Conservation (phyloP, 2,797 vertebrate species). For the Aselliscus stoliczkanus region DNA sequence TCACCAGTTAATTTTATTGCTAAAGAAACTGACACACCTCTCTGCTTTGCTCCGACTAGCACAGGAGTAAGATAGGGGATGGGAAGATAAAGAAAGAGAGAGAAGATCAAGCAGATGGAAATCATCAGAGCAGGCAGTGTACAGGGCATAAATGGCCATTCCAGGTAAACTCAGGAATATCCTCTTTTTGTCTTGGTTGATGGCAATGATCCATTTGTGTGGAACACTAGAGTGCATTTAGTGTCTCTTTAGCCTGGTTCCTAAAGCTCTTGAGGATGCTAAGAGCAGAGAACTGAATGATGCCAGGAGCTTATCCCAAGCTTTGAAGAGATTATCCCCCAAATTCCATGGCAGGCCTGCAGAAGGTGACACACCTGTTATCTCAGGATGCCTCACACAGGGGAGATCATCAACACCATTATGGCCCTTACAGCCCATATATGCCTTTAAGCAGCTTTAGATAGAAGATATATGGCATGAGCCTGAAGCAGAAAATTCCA, state of each 20-base stretch:
- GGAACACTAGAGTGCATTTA: slow-evolving; percentile 34
- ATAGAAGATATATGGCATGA: slow-evolving; percentile 68
- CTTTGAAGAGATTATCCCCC: slow-evolving; percentile 80
- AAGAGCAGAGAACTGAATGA: slow-evolving; percentile 72
- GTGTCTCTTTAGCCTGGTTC: slow-evolving; percentile 60
- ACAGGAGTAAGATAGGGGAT: not conserved
- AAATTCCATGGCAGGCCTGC: slow-evolving; percentile 72
- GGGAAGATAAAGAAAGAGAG: not conserved
- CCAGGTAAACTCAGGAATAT: slow-evolving; percentile 35
- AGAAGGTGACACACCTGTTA: slow-evolving; percentile 80
- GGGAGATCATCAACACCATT: slow-evolving; percentile 74
- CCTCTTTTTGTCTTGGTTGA: not conserved
- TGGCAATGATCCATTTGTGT: slow-evolving; percentile 8
- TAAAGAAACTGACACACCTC: not conserved
- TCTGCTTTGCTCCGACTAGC: not conserved
- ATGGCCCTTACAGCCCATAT: slow-evolving; percentile 67
- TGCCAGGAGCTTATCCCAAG: slow-evolving; percentile 72
- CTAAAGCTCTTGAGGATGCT: slow-evolving; percentile 68
- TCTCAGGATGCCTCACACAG: slow-evolving; percentile 71
- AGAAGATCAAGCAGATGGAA: not conserved
- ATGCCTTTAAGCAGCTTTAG: slow-evolving; percentile 81
- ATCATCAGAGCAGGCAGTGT: not conserved
- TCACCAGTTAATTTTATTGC: not conserved
- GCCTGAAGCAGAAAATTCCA: slow-evolving; percentile 66
- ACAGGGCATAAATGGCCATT: not conserved